Evolutionary conservation across 2,113 vertebrate genomes (phyloP).

Genomic region (Salvelinus fontinalis): DNA sequence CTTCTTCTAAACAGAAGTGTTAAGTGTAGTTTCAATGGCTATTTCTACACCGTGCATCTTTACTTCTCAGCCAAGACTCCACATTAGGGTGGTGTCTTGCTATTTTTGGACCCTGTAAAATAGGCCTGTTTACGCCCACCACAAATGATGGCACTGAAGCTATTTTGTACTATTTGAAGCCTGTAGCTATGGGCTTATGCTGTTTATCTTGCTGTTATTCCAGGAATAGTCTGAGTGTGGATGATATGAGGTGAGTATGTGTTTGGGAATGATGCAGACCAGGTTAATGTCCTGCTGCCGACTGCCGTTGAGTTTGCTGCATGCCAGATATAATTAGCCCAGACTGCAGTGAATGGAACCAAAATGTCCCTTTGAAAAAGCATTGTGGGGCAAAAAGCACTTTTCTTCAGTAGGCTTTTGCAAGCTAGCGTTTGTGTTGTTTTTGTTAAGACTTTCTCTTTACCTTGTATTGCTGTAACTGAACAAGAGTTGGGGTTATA

Average conservation of each 20-base stretch:
- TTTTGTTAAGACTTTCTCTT: not conserved
- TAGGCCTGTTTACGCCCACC: not conserved
- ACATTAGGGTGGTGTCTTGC: not conserved
- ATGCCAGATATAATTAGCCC: conserved; percentile 38
- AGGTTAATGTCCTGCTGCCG: conserved; percentile 33
- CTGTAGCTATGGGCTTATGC: not conserved
- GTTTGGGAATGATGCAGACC: conserved; percentile 59
- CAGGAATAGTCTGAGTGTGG: conserved; percentile 92
- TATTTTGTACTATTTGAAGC: not conserved
- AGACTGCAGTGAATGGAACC: conserved; percentile 5
- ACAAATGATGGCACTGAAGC: not conserved
- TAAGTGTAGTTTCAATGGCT: too few relatives aligned
- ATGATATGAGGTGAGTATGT: conserved; percentile 87
- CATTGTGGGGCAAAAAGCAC: not conserved
- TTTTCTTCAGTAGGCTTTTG: not conserved
- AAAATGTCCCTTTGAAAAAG: conserved; percentile 42
- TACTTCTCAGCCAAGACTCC: not conserved
- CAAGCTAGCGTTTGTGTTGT: not conserved
- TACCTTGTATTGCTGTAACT: not conserved
- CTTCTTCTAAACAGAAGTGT: too few relatives aligned
- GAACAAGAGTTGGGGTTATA: not conserved
- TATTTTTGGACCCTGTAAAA: not conserved
- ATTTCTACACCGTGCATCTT: too few relatives aligned
- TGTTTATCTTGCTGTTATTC: conserved; percentile 70
- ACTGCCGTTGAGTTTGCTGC: conserved; percentile 17